A percentile compares a stretch with the other conserved stretches of the same genome.
phyloP scores from a whole-genome alignment of 2,113 vertebrate species.

The Prunella fulvescens region DNA sequence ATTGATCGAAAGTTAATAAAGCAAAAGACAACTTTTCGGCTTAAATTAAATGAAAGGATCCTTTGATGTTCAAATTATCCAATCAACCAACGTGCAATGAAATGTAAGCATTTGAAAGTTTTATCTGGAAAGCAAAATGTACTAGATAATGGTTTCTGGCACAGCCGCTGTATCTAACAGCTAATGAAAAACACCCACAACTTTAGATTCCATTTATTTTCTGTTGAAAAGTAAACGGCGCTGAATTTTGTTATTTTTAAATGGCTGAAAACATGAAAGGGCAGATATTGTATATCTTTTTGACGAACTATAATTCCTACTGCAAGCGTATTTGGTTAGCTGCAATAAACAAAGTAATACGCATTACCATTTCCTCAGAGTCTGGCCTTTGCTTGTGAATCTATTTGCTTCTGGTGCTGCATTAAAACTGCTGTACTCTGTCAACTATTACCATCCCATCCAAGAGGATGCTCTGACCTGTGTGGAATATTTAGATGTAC shows the following conservation, averaged over 20 bases:
- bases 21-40: constrained; percentile 82
- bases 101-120: constrained; percentile 78
- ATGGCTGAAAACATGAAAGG: constrained; percentile 20
- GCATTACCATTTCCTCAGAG: not conserved
- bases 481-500: not conserved
- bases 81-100: constrained; percentile 76
- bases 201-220: constrained; percentile 68
- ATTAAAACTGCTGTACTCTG: not conserved
- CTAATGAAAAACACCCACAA: constrained; percentile 73
- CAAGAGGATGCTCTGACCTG: not conserved
- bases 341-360: constrained; percentile 34
- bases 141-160: constrained; percentile 74
- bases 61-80: constrained; percentile 92
- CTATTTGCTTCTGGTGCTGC: not conserved
- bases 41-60: constrained; percentile 85
- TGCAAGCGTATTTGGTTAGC: not conserved
- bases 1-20: constrained; percentile 99
- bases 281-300: not conserved
- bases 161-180: constrained; percentile 57
- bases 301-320: not conserved
- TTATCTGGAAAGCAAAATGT: constrained; percentile 72
- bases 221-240: constrained; percentile 35
- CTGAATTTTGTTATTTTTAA: constrained; percentile 17
- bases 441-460: not conserved
- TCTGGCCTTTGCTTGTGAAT: not conserved